Conservation (phyloP, 64 coral and sea anemone genomes). For the Stylophora pistillata region DNA sequence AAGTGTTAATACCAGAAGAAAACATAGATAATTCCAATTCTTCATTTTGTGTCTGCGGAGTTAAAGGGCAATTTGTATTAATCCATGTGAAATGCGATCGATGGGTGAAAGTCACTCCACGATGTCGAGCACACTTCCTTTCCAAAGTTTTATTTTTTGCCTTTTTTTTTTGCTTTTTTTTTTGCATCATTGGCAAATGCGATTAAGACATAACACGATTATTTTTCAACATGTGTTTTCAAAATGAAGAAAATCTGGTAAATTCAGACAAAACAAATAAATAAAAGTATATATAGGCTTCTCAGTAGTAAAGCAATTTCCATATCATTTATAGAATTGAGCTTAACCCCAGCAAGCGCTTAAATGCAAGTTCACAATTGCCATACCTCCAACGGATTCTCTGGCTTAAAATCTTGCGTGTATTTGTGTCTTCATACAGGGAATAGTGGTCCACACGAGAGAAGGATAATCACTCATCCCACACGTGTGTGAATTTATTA, state of each 20-base stretch:
- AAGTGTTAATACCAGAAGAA: conserved; percentile 1
- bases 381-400: neutral
- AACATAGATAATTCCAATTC: conserved; percentile 9
- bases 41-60: conserved; percentile 25
- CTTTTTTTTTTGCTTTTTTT: too few relatives aligned
- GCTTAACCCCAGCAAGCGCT: too few relatives aligned
- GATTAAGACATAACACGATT: too few relatives aligned
- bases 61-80: neutral
- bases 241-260: too few relatives aligned
- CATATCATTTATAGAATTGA: too few relatives aligned
- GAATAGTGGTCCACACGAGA: neutral
- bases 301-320: too few relatives aligned
- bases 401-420: neutral
- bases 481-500: conserved; percentile 22
- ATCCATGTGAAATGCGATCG: neutral
- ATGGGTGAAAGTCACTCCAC: too few relatives aligned
- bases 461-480: neutral
- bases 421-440: neutral
- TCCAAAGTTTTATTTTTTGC: too few relatives aligned
- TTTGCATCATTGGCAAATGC: too few relatives aligned
- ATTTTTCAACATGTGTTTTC: too few relatives aligned
- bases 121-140: too few relatives aligned
- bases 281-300: too few relatives aligned
- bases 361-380: neutral
- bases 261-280: conserved; percentile 16